Conservation (phyloP, 2,888 invertebrate species). For the Sinotaia quadrata region DNA sequence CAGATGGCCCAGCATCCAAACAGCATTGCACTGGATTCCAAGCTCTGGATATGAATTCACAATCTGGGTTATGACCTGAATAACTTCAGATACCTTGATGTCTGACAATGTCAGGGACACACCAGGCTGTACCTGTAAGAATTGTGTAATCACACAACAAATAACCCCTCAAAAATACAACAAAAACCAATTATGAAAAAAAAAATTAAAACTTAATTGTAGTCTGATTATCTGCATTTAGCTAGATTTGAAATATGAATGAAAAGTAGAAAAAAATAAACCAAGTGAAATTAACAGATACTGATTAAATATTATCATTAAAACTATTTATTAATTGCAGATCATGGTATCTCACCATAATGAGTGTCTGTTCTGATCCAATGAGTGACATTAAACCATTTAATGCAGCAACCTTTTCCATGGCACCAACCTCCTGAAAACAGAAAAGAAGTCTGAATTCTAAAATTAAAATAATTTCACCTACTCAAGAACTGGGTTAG, state of each 20-base stretch:
- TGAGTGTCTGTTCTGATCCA: slow-evolving; percentile 55
- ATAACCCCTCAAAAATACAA: no score
- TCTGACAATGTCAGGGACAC: slow-evolving; percentile 31
- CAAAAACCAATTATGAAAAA: no score
- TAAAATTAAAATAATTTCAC: no score
- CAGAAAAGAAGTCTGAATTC: slow-evolving; percentile 3
- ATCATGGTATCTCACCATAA: slow-evolving; percentile 43
- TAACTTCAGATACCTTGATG: slow-evolving; percentile 45
- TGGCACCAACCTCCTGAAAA: slow-evolving; percentile 41
- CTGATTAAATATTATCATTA: neutral
- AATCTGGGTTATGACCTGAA: slow-evolving; percentile 43
- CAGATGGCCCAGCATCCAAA: slow-evolving; percentile 63
- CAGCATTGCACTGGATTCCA: slow-evolving; percentile 54
- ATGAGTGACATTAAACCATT: slow-evolving; percentile 56
- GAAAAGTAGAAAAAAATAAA: no score
- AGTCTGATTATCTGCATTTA: no score
- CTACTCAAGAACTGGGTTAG: no score
- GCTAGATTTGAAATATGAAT: no score
- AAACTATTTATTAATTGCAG: neutral
- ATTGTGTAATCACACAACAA: no score
- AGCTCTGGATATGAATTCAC: slow-evolving; percentile 45
- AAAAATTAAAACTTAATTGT: no score
- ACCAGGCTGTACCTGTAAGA: slow-evolving; percentile 15
- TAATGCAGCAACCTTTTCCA: slow-evolving; percentile 50
- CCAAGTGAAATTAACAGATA: no score